These are phyloP conservation scores for Pegoplata infirma DNA, from an alignment of 2,888 invertebrate genomes.

Conservation along the genomic window DNA sequence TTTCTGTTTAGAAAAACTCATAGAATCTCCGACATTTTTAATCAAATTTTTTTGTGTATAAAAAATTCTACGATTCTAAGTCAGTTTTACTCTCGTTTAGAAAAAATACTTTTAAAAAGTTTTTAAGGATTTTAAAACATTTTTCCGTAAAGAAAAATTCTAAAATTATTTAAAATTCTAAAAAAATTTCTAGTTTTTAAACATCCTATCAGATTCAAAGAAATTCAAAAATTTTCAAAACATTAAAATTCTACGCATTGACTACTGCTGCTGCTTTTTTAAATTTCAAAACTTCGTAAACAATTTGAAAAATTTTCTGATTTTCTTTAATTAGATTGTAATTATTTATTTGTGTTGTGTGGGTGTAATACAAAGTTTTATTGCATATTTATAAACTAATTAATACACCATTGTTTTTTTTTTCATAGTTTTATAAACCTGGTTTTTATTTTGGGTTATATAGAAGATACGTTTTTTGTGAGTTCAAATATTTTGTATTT, in stretches of 20 bases:
- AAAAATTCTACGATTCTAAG: too few relatives aligned
- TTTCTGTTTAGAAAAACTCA: too few relatives aligned
- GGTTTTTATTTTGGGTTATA: conserved; percentile 55
- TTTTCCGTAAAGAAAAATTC: too few relatives aligned
- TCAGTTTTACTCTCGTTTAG: too few relatives aligned
- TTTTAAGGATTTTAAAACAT: too few relatives aligned
- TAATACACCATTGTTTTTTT: conserved; percentile 54
- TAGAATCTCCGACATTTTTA: too few relatives aligned
- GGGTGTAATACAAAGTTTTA: conserved; percentile 33
- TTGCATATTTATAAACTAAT: conserved; percentile 55
- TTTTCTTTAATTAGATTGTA: conserved; percentile 11
- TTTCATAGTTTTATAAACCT: conserved; percentile 62
- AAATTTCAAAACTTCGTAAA: conserved; percentile 23
- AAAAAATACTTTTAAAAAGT: too few relatives aligned
- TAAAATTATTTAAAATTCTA: background rate
- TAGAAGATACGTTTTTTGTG: conserved; percentile 46
- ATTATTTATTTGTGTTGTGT: conserved; percentile 8
- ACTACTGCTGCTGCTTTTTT: too few relatives aligned
- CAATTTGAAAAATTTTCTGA: background rate
- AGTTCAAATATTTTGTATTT: too few relatives aligned
- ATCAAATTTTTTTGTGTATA: too few relatives aligned
- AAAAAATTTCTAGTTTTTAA: background rate
- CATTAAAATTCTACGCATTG: too few relatives aligned
- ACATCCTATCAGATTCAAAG: background rate
- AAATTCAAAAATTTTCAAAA: too few relatives aligned